A percentile compares a stretch with the other conserved stretches of the same genome.
Conservation (phyloP, 1,140 invertebrate species). For the Ceratina calcarata region DNA sequence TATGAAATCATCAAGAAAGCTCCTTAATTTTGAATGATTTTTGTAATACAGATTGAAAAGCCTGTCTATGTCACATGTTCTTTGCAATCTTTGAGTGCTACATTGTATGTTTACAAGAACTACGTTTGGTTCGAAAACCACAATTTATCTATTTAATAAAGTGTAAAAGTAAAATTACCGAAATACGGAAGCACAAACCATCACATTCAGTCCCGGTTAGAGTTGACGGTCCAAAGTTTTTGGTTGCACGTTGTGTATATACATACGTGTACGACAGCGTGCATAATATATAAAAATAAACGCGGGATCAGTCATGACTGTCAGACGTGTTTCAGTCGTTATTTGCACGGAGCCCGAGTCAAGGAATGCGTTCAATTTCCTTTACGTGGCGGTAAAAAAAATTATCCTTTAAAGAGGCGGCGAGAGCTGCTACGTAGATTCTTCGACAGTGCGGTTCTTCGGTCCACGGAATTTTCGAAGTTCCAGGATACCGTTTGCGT, state of each 20-base stretch:
- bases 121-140: no score
- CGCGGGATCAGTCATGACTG: conserved; percentile 22
- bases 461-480: conserved; percentile 22
- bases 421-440: conserved; percentile 16
- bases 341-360: conserved; percentile 25
- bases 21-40: no score
- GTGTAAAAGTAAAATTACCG: no score
- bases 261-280: neutral
- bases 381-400: conserved; percentile 25
- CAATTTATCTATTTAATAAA: no score
- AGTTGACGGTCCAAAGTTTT: conserved; percentile 1
- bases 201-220: neutral
- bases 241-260: neutral
- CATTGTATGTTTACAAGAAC: no score
- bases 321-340: conserved; percentile 28
- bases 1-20: no score
- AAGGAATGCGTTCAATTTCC: conserved; percentile 47
- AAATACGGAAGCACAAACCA: neutral
- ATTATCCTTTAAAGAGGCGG: conserved; percentile 2
- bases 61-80: no score
- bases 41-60: no score
- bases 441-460: conserved; percentile 32
- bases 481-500: conserved; percentile 14
- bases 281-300: conserved; percentile 21
- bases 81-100: no score